Conservation (phyloP, 2,888 invertebrate species). For the Magallana nippona region DNA sequence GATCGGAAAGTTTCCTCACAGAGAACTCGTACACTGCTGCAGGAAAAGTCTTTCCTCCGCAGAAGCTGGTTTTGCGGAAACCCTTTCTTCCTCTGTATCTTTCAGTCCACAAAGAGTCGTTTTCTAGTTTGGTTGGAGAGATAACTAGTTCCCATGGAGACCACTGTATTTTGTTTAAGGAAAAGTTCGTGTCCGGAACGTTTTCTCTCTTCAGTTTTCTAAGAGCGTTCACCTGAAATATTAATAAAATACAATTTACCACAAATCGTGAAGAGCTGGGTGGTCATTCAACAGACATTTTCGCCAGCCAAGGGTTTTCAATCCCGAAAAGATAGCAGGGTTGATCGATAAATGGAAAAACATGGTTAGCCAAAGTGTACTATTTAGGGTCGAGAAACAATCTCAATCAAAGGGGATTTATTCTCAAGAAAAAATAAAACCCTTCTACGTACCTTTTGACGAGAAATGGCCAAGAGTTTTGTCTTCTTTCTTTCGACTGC, state of each 20-base stretch:
- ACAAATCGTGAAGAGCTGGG: neutral
- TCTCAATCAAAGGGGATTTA: neutral
- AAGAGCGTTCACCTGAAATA: conserved; percentile 40
- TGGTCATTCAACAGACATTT: no score
- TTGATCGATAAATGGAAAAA: no score
- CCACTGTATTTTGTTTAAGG: conserved; percentile 54
- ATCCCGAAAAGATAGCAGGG: neutral
- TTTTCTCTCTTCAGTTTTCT: conserved; percentile 51
- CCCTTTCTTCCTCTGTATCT: conserved; percentile 45
- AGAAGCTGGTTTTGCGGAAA: conserved; percentile 44
- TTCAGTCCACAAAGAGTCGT: conserved; percentile 44
- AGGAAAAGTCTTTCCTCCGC: conserved; percentile 39
- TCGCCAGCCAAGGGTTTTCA: no score
- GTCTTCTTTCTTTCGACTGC: conserved; percentile 30
- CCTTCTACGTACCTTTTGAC: conserved; percentile 32
- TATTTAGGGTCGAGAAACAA: no score
- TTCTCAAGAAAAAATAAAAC: neutral
- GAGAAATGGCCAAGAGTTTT: neutral
- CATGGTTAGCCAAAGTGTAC: no score
- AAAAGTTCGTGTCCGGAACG: conserved; percentile 53
- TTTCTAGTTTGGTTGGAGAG: conserved; percentile 21
- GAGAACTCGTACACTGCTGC: conserved; percentile 54
- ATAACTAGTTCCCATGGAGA: conserved; percentile 56
- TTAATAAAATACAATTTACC: neutral
- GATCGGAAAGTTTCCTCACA: conserved; percentile 43